Base-by-base conservation (phyloP, 2,113 vertebrate genomes). In the Piaya cayana region DNA sequence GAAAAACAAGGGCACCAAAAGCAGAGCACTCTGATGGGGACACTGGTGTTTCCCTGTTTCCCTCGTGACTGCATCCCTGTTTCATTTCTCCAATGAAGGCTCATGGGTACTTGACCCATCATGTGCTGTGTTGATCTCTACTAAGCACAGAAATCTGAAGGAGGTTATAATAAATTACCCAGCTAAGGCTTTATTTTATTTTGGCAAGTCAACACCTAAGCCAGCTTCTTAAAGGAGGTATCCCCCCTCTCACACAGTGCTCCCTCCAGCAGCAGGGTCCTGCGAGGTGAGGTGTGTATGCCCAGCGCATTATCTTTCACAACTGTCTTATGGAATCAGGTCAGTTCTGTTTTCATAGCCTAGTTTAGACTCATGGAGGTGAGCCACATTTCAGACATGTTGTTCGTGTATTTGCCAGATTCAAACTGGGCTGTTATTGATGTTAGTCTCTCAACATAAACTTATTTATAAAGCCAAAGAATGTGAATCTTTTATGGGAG, bases 211-310 rank as follows among this genome's bases (percentile, higher is more conserved):
- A 34, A 6, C 47, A 22, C 39, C 49, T 19, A 26, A n/a, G 55
- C 29, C 0, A 3, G 4, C 14, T 82, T 70, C 34, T 53, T 15
- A 19, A 60, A 60, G 39, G 43, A 49, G 63, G 12, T 5, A 2
- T 39, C 12, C 14, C 43, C 0, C 0, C 2, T 49, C 5, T 36
- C 34, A 32, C 2, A 2, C 36, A 17, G 25, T 0, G 2, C 21
- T 78, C 20, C 39, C 18, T 78, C 23, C 36, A 45, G 63, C 49
- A 85, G 25, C 45, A 49, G 32, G 36, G 39, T 25, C 75, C 59
- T 26, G 63, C 16, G 42, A 77, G 29, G 47, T 0, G 5, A 76
- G 68, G 29, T 2, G 0, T 29, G 10, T 56, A 22, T 63, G 34
- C 29, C 52, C 36, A 50, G n/a, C 1, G 0, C 42, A 10, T 64